Evolutionary conservation across 2,888 invertebrate species (phyloP).

Genomic region (Eilema griseolum): DNA sequence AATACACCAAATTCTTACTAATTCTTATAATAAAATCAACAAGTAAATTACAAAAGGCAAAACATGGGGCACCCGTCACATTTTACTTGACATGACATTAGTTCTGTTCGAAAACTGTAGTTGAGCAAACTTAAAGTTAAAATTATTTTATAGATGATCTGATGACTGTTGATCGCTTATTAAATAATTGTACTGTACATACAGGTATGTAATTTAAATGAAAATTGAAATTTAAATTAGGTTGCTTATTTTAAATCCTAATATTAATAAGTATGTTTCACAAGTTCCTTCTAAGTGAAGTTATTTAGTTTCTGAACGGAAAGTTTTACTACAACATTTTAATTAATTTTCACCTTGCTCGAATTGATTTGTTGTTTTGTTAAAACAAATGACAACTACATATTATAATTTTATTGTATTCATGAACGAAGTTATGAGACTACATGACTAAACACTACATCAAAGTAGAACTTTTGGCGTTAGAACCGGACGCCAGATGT

Average conservation of each 20-base stretch:
- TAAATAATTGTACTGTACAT: not conserved
- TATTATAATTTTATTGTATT: not conserved
- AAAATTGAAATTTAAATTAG: not conserved
- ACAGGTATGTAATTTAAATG: not conserved
- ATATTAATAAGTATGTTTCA: not conserved
- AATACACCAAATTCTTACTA: conserved; percentile 68
- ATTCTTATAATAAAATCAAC: conserved; percentile 79
- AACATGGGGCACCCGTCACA: conserved; percentile 80
- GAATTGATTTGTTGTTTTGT: not conserved
- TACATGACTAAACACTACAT: conserved; percentile 14
- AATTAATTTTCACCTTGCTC: no score
- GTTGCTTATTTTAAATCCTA: not conserved
- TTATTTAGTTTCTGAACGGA: not conserved
- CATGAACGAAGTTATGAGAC: not conserved
- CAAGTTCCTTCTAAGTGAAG: not conserved
- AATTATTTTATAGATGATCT: not conserved
- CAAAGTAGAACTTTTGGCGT: conserved; percentile 12
- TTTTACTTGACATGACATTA: conserved; percentile 64
- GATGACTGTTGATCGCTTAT: no score
- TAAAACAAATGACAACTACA: not conserved
- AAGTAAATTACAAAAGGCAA: conserved; percentile 79
- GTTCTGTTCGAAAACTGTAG: conserved; percentile 51
- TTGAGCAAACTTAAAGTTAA: not conserved
- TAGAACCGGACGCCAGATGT: conserved; percentile 42
- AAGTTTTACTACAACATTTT: not conserved